Conservation (phyloP, 2,888 invertebrate genomes). For the Acanthopleura granulata region DNA sequence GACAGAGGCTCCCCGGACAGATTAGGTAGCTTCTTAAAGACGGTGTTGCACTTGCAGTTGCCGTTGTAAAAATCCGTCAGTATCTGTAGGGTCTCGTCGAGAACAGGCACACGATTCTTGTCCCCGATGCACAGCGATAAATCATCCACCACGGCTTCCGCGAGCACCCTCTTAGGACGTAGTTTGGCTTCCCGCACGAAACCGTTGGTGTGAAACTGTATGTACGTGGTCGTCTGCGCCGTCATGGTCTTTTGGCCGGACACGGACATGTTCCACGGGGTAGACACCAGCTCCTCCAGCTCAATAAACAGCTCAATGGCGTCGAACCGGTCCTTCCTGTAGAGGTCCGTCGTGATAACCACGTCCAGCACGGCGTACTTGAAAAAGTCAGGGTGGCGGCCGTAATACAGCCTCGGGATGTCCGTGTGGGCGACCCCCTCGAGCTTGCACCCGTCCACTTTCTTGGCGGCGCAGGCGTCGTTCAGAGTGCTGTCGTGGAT, state of each 20-base stretch:
- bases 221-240: slow-evolving; percentile 3
- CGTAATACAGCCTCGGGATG: not conserved
- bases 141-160: not conserved
- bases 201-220: not conserved
- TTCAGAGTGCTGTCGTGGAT: not conserved
- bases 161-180: not conserved
- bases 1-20: not conserved
- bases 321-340: slow-evolving; percentile 1
- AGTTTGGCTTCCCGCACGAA: not conserved
- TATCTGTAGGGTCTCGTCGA: not conserved
- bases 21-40: not conserved
- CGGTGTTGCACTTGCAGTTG: not conserved
- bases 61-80: not conserved
- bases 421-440: not conserved
- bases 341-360: not conserved
- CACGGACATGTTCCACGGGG: not conserved
- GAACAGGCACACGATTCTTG: not conserved
- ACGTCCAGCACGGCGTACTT: slow-evolving; percentile 4
- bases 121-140: not conserved
- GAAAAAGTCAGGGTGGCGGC: not conserved
- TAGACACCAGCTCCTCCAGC: not conserved
- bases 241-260: not conserved
- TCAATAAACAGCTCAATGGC: not conserved
- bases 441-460: not conserved
- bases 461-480: slow-evolving; percentile 1